These are phyloP conservation scores for Brachynemurus nebulosus DNA, from an alignment of 2,888 invertebrate genomes.

Conservation along the genomic window DNA sequence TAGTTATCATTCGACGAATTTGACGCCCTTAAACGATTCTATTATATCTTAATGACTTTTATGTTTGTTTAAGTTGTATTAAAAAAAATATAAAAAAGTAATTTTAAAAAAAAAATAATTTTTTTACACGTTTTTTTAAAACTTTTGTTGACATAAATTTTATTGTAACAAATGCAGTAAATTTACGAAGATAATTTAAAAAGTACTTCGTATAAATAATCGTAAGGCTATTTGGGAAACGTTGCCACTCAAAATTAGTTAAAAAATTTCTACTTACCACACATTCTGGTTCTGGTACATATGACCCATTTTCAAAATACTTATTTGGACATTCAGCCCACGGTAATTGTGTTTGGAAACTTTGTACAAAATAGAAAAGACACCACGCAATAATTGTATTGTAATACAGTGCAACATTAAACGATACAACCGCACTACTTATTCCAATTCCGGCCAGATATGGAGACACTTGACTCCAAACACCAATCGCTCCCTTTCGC, in stretches of 20 bases:
- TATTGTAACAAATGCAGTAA: no score
- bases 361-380: constrained; percentile 85
- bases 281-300: constrained; percentile 68
- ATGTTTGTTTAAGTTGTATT: no score
- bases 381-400: constrained; percentile 98
- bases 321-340: constrained; percentile 86
- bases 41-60: no score
- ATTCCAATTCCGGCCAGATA: constrained; percentile 82
- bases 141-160: no score
- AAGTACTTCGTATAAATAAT: no score
- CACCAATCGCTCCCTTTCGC: constrained; percentile 86
- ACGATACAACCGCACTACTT: constrained; percentile 90
- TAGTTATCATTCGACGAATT: no score
- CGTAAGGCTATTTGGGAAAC: no score
- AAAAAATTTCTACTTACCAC: constrained; percentile 40
- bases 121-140: no score
- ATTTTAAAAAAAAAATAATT: no score
- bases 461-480: constrained; percentile 89
- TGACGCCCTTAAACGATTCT: no score
- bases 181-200: neutral
- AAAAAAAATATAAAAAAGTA: no score
- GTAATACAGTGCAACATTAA: constrained; percentile 92
- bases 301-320: constrained; percentile 66
- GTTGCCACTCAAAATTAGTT: neutral
- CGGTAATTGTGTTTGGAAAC: constrained; percentile 81